Conservation (phyloP, 2,113 vertebrate species). For the Polyodon spathula region DNA sequence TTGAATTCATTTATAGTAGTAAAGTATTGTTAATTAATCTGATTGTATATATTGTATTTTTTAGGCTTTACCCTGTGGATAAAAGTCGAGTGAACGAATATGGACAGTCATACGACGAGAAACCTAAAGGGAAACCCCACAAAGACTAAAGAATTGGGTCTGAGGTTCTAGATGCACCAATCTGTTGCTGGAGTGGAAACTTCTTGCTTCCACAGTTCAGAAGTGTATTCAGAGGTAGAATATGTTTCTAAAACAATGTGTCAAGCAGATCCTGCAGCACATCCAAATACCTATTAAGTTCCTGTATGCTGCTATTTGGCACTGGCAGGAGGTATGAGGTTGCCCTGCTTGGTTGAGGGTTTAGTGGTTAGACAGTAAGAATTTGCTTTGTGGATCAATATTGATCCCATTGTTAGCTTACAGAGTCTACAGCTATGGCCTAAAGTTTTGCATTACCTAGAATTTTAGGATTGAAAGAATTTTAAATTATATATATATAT, state of each 20-base stretch:
- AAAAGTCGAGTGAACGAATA: constrained; percentile 77
- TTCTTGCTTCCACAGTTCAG: not conserved
- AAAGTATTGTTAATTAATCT: not conserved
- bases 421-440: too few relatives aligned
- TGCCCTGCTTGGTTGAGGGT: not conserved
- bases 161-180: not conserved
- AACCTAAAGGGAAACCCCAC: constrained; percentile 63
- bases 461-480: too few relatives aligned
- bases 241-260: constrained; percentile 2
- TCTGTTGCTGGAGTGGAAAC: not conserved
- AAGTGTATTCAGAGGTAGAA: not conserved
- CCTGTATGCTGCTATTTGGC: too few relatives aligned
- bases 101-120: constrained; percentile 74
- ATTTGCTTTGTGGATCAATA: too few relatives aligned
- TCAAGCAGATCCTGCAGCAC: not conserved
- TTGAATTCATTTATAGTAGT: too few relatives aligned
- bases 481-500: too few relatives aligned
- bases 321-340: not conserved
- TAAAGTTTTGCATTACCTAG: too few relatives aligned
- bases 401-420: too few relatives aligned
- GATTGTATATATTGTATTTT: not conserved
- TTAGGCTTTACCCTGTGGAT: constrained; percentile 79
- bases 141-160: constrained; percentile 51
- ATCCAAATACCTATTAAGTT: not conserved
- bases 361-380: too few relatives aligned